A percentile compares a stretch with the other conserved stretches of the same genome.
Evolutionary conservation across 2,888 invertebrate species (phyloP).

Genomic region (Papilio gigon): DNA sequence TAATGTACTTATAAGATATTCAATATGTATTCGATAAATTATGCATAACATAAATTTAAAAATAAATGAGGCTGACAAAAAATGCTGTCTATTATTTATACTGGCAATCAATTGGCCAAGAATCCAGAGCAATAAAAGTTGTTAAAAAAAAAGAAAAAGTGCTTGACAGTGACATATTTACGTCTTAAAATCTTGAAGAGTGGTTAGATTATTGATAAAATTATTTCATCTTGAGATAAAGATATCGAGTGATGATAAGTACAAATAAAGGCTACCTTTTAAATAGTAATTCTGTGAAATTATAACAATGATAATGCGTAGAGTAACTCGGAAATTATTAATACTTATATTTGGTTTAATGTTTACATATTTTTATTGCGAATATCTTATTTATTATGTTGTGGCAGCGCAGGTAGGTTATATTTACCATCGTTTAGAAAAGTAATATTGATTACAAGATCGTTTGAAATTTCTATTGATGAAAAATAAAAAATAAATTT

Average conservation of each 20-base stretch:
- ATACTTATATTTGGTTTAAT: conserved; percentile 57
- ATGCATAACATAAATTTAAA: conserved; percentile 31
- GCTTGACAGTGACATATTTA: conserved; percentile 5
- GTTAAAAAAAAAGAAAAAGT: not conserved
- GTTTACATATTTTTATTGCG: conserved; percentile 64
- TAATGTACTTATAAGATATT: conserved; percentile 26
- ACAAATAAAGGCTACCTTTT: not conserved
- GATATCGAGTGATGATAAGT: not conserved
- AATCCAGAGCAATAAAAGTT: not conserved
- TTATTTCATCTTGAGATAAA: conserved; percentile 3
- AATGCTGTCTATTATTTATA: conserved; percentile 27
- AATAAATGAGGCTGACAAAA: conserved; percentile 49
- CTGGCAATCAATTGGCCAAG: not conserved
- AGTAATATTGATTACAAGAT: not conserved
- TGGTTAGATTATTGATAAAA: not conserved
- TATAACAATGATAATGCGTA: conserved; percentile 54
- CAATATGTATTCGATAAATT: conserved; percentile 19
- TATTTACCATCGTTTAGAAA: not conserved
- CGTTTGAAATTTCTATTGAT: not conserved
- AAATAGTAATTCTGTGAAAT: not conserved
- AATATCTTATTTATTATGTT: conserved; percentile 69
- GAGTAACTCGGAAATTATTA: conserved; percentile 59
- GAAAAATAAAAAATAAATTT: conserved; percentile 48
- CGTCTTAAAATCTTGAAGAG: too few relatives aligned
- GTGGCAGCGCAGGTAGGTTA: conserved; percentile 63